Evolutionary conservation across 2,797 vertebrate genomes (phyloP).

Genomic region (Epinephelus awoara): DNA sequence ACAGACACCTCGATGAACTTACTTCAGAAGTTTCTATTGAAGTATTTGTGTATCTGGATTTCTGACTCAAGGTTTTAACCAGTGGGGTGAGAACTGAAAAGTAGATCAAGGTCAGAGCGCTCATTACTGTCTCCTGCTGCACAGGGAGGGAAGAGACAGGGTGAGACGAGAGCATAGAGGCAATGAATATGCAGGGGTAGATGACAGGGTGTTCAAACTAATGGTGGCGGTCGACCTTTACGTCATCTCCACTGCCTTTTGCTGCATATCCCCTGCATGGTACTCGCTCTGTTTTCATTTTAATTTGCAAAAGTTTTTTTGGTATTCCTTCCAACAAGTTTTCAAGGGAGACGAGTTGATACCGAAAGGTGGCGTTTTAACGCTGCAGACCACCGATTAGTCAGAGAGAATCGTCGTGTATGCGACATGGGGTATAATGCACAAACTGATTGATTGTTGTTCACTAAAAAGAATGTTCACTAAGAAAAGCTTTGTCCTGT

Average conservation of each 20-base stretch:
- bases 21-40: neutral
- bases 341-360: too few species aligned
- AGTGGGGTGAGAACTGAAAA: conserved; percentile 29
- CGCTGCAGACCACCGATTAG: too few species aligned
- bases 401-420: too few species aligned
- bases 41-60: conserved; percentile 20
- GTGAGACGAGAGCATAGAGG: neutral
- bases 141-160: conserved; percentile 6
- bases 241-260: neutral
- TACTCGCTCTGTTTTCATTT: too few species aligned
- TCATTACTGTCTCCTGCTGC: conserved; percentile 55
- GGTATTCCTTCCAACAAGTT: too few species aligned
- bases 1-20: neutral
- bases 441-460: too few species aligned
- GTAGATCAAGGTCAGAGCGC: conserved; percentile 68
- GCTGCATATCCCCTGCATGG: too few species aligned
- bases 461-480: too few species aligned
- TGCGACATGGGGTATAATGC: too few species aligned
- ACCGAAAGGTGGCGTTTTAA: too few species aligned
- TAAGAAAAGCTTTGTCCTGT: too few species aligned
- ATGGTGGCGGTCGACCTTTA: neutral
- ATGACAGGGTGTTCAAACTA: conserved; percentile 32
- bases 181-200: conserved; percentile 2
- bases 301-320: too few species aligned
- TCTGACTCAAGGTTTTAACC: conserved; percentile 25